A percentile compares a stretch with the other conserved stretches of the same genome.
Evolutionary conservation across 2,113 vertebrate species (phyloP).

Genomic region (Phylloscopus trochiloides): DNA sequence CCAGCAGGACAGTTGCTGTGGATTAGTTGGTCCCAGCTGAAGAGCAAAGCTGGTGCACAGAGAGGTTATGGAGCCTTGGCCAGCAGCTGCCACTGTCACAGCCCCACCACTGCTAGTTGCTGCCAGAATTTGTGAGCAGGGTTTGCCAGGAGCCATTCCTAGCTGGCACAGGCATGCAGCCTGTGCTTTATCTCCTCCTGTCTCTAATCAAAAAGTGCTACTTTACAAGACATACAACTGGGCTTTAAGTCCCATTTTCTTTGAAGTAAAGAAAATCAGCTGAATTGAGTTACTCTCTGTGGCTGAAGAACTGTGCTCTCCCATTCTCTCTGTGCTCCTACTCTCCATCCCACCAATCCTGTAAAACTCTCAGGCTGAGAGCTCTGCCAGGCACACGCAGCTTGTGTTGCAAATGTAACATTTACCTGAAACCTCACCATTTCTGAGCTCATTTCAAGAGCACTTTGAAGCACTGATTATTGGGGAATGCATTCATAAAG

Average conservation of each 20-base stretch:
- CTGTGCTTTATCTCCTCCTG: neutral
- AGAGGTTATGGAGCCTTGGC: neutral
- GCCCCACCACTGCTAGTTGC: neutral
- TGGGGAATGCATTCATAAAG: neutral
- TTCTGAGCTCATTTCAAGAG: neutral
- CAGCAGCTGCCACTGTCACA: neutral
- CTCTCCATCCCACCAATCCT: neutral
- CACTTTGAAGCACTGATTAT: neutral
- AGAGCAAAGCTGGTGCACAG: neutral
- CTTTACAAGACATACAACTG: neutral
- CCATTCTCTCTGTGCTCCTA: neutral
- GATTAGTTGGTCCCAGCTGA: neutral
- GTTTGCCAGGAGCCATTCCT: neutral
- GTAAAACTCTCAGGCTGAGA: neutral
- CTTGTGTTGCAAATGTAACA: neutral
- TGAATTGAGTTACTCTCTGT: neutral
- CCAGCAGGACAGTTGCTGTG: neutral
- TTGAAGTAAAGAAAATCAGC: neutral
- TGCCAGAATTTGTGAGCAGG: neutral
- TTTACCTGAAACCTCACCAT: neutral
- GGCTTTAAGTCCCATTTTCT: neutral
- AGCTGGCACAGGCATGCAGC: neutral
- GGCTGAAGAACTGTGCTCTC: neutral
- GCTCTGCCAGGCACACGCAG: accelerated
- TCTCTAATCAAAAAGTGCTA: neutral